Evolutionary conservation across 2,888 invertebrate genomes (phyloP).

Genomic region (Melieria crassipennis): DNA sequence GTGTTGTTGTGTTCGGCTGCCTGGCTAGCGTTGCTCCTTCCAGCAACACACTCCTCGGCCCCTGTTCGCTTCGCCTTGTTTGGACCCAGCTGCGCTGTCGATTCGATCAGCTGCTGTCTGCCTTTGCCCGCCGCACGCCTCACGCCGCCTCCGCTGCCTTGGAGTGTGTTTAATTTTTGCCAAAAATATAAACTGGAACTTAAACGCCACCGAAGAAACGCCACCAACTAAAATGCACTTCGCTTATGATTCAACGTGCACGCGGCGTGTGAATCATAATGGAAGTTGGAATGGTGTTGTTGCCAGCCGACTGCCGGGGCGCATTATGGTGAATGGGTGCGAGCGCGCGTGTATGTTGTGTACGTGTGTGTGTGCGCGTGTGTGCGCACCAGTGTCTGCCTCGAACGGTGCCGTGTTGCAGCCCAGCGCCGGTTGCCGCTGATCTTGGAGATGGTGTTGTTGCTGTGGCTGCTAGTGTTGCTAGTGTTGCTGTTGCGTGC

Average conservation of each 20-base stretch:
- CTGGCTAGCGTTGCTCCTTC: background rate
- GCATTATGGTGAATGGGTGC: slow-evolving; percentile 3
- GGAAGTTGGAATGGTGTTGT: slow-evolving; percentile 26
- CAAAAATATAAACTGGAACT: slow-evolving; percentile 2
- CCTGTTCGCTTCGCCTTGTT: background rate
- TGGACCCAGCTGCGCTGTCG: background rate
- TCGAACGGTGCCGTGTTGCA: too few species aligned
- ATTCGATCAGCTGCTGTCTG: slow-evolving; percentile 11
- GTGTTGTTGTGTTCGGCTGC: slow-evolving; percentile 13
- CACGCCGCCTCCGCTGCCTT: background rate
- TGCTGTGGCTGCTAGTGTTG: slow-evolving; percentile 18
- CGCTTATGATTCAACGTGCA: slow-evolving; percentile 26
- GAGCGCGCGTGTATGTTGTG: background rate
- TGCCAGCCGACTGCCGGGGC: slow-evolving; percentile 2
- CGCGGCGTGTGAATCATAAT: slow-evolving; percentile 31
- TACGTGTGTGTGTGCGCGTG: too few species aligned
- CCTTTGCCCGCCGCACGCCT: background rate
- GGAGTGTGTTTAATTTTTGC: background rate
- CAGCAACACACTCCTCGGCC: background rate
- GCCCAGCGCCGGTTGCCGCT: background rate
- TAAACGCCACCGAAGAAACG: background rate
- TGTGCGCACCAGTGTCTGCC: too few species aligned
- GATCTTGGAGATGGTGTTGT: slow-evolving; percentile 9
- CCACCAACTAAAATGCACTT: slow-evolving; percentile 15
- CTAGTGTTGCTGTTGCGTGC: slow-evolving; percentile 13